Evolutionary conservation across 2,797 vertebrate species (phyloP).

Genomic region (Alca torda): DNA sequence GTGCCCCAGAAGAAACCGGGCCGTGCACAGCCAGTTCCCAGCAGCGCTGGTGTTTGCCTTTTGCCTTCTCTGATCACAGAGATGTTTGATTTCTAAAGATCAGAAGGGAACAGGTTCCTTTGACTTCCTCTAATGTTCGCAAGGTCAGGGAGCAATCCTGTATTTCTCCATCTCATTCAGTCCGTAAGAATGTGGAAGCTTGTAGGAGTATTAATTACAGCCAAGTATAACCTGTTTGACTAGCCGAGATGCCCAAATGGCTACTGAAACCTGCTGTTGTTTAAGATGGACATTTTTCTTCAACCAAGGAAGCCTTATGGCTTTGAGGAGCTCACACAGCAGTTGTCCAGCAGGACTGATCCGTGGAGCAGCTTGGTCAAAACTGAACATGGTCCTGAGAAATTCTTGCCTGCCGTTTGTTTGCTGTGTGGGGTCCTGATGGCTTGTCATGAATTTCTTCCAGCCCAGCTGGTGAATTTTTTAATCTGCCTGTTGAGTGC

Average conservation of each 20-base stretch:
- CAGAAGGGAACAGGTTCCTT: neutral
- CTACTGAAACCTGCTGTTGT: neutral
- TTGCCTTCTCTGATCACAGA: neutral
- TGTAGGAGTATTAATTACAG: conserved; percentile 38
- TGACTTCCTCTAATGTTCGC: neutral
- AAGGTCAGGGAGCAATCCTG: neutral
- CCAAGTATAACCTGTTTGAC: conserved; percentile 52
- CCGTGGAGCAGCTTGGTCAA: neutral
- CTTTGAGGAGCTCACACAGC: neutral
- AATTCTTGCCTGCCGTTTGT: neutral
- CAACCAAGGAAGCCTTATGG: neutral
- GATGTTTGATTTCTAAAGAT: neutral
- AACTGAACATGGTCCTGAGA: neutral
- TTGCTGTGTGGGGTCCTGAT: neutral
- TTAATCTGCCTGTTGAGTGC: neutral
- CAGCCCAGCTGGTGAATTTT: neutral
- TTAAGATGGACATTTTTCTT: neutral
- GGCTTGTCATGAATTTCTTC: neutral
- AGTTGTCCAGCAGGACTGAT: neutral
- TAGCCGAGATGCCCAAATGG: neutral
- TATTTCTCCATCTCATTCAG: neutral
- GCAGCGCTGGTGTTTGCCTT: neutral
- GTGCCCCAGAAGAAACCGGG: neutral
- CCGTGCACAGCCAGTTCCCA: neutral
- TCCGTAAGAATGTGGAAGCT: conserved; percentile 28